Percentiles rank a stretch among this genome's conserved stretches.
Conservation (phyloP, 1,140 invertebrate genomes). For the Musca domestica region DNA sequence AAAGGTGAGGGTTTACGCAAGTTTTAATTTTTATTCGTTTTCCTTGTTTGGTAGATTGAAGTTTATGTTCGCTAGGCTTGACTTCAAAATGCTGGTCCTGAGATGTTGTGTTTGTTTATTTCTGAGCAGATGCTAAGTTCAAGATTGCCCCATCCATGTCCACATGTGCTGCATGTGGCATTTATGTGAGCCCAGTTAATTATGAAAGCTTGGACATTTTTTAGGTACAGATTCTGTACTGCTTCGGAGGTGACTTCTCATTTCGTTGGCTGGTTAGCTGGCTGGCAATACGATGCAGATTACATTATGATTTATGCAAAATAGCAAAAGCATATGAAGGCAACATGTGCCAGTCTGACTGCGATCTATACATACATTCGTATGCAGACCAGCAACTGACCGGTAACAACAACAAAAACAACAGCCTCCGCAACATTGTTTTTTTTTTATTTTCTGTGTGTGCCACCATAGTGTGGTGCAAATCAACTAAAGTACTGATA, state of each 20-base stretch:
- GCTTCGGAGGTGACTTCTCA: not conserved
- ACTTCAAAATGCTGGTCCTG: slow-evolving; percentile 10
- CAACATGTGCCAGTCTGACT: slow-evolving; percentile 39
- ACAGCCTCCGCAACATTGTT: too few relatives aligned
- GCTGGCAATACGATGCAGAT: slow-evolving; percentile 49
- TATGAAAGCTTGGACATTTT: slow-evolving; percentile 54
- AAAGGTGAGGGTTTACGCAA: slow-evolving; percentile 41
- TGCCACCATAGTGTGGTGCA: too few relatives aligned
- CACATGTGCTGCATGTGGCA: not conserved
- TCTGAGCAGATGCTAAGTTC: slow-evolving; percentile 7
- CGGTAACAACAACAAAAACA: not conserved
- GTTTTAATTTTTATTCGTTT: slow-evolving; percentile 25
- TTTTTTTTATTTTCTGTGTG: too few relatives aligned
- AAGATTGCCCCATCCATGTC: slow-evolving; percentile 4
- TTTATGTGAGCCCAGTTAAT: slow-evolving; percentile 41
- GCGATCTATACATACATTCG: too few relatives aligned
- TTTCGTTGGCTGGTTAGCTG: not conserved
- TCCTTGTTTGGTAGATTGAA: not conserved
- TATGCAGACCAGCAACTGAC: too few relatives aligned
- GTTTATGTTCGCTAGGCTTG: slow-evolving; percentile 15
- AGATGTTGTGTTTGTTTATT: not conserved
- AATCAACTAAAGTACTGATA: too few relatives aligned
- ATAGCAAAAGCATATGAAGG: slow-evolving; percentile 53
- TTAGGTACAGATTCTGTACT: slow-evolving; percentile 16
- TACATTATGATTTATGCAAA: slow-evolving; percentile 55